Percentiles rank a stretch among this genome's conserved stretches.
These are phyloP conservation scores for Sigmodon hispidus DNA, from an alignment of 2,113 vertebrate species.

Conservation along the genomic window DNA sequence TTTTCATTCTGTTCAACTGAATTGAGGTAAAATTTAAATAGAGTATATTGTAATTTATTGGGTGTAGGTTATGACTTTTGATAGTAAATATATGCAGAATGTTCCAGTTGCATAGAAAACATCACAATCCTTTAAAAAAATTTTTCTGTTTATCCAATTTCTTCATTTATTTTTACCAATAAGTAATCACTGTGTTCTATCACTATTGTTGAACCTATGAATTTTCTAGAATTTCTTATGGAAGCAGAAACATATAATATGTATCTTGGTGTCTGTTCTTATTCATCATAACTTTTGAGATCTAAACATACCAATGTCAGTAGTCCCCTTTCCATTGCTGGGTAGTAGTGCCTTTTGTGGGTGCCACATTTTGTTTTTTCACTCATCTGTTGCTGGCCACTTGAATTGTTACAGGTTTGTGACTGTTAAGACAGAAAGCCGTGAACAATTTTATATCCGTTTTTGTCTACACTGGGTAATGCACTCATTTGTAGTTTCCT, in stretches of 20 bases:
- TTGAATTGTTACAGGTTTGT: not conserved
- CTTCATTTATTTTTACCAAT: not conserved
- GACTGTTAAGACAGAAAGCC: not conserved
- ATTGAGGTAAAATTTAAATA: not conserved
- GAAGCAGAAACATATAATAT: not conserved
- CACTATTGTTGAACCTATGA: not conserved
- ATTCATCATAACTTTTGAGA: not conserved
- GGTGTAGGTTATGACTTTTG: not conserved
- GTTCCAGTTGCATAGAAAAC: not conserved
- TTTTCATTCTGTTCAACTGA: not conserved
- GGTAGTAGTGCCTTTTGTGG: not conserved
- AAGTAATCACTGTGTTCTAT: not conserved
- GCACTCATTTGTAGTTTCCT: not conserved
- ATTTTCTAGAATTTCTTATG: not conserved
- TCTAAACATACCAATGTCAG: not conserved
- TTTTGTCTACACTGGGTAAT: not conserved
- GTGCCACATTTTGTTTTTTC: not conserved
- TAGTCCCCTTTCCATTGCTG: not conserved
- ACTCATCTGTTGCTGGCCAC: not conserved
- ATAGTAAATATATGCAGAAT: not conserved
- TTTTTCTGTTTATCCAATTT: not conserved
- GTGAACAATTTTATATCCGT: not conserved
- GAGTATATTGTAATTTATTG: not conserved
- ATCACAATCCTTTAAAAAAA: not conserved
- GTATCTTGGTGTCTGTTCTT: not conserved